Conservation (phyloP, 2,797 vertebrate species). For the Tenualosa thibaudeaui region DNA sequence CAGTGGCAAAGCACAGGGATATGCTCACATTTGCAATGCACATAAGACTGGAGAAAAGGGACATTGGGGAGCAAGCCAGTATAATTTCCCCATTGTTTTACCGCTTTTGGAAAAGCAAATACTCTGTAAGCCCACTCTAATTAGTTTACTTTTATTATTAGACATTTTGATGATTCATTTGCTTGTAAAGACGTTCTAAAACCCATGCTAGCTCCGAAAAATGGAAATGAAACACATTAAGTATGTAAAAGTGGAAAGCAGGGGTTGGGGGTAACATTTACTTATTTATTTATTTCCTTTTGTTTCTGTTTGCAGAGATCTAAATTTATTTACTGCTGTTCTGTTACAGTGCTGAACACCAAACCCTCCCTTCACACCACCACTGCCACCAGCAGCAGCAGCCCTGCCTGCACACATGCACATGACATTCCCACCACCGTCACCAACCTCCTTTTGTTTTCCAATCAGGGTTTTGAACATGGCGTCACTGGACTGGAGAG, state of each 20-base stretch:
- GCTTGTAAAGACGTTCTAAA: constrained; percentile 51
- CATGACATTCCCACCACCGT: too few species aligned
- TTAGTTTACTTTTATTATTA: constrained; percentile 53
- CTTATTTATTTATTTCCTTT: constrained; percentile 43
- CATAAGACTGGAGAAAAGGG: constrained; percentile 39
- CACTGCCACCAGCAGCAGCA: neutral
- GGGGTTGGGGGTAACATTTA: constrained; percentile 25
- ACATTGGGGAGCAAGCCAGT: constrained; percentile 33
- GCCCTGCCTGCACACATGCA: too few species aligned
- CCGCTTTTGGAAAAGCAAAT: constrained; percentile 50
- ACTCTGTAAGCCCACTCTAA: constrained; percentile 48
- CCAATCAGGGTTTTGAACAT: constrained; percentile 24
- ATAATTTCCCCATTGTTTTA: constrained; percentile 44
- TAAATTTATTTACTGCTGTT: constrained; percentile 38
- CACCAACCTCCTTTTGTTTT: constrained; percentile 37
- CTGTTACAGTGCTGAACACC: constrained; percentile 40
- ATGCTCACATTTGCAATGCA: constrained; percentile 44
- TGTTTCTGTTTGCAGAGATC: constrained; percentile 56
- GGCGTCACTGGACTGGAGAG: constrained; percentile 34
- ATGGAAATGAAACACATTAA: neutral
- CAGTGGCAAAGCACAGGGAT: constrained; percentile 28
- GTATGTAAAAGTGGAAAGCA: neutral
- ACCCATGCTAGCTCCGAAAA: constrained; percentile 30
- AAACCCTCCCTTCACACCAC: too few species aligned
- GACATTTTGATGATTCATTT: constrained; percentile 51